Conservation (phyloP, 2,888 invertebrate genomes). For the Cephus rjabovi region DNA sequence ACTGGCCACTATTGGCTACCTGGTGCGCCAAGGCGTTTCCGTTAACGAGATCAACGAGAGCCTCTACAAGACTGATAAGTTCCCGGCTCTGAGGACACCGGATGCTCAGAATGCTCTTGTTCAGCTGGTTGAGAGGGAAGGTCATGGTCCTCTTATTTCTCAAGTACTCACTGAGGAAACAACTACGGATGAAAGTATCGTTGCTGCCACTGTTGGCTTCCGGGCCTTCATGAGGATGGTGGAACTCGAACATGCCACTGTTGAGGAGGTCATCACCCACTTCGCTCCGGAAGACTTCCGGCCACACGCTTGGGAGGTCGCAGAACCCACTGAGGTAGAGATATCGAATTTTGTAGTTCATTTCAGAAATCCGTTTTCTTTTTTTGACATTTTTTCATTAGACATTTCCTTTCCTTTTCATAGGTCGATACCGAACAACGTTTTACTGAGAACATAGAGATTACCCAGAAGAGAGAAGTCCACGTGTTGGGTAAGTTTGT, state of each 20-base stretch:
- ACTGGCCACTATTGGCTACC: slow-evolving; percentile 84
- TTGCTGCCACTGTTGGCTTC: slow-evolving; percentile 86
- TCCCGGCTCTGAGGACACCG: slow-evolving; percentile 82
- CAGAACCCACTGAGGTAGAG: slow-evolving; percentile 75
- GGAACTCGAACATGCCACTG: slow-evolving; percentile 81
- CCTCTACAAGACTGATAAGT: slow-evolving; percentile 82
- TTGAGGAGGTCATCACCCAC: slow-evolving; percentile 86
- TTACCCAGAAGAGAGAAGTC: slow-evolving; percentile 67
- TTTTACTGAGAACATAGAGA: slow-evolving; percentile 65
- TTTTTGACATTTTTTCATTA: not conserved
- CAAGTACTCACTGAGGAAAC: slow-evolving; percentile 86
- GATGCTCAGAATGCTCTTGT: slow-evolving; percentile 88
- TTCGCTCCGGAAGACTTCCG: slow-evolving; percentile 88
- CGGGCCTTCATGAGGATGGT: slow-evolving; percentile 89
- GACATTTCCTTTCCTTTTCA: slow-evolving; percentile 21
- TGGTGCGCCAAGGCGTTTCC: slow-evolving; percentile 81
- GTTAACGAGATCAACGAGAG: slow-evolving; percentile 80
- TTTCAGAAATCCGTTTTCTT: not conserved
- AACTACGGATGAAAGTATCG: slow-evolving; percentile 79
- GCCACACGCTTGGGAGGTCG: slow-evolving; percentile 83
- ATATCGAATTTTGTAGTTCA: not conserved
- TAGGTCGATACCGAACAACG: slow-evolving; percentile 63
- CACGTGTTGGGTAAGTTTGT: slow-evolving; percentile 66
- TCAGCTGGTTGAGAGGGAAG: slow-evolving; percentile 85
- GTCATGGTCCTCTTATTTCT: slow-evolving; percentile 83